A percentile compares a stretch with the other conserved stretches of the same genome.
Conservation (phyloP, 2,888 invertebrate genomes). For the Argyresthia goedartella region DNA sequence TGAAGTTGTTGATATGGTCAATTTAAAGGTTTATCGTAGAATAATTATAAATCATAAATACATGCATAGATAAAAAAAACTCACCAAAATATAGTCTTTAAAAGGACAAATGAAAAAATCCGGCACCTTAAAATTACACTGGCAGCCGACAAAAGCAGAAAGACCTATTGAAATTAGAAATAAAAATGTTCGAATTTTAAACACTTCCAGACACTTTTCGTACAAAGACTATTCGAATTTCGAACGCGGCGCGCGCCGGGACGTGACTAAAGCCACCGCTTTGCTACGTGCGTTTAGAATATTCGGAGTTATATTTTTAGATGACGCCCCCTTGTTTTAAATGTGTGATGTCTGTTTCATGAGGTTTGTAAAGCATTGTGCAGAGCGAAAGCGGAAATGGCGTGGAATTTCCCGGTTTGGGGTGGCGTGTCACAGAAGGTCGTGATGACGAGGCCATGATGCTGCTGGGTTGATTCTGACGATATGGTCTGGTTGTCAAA, state of each 20-base stretch:
- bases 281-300: constrained; percentile 26
- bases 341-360: constrained; percentile 17
- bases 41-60: no score
- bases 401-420: no score
- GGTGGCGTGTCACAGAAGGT: no score
- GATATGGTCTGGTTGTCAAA: no score
- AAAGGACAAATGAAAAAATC: not conserved
- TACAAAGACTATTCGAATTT: constrained; percentile 22
- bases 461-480: no score
- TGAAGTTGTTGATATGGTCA: not conserved
- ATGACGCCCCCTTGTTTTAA: constrained; percentile 59
- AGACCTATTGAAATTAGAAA: not conserved
- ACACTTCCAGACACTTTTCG: constrained; percentile 19
- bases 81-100: not conserved
- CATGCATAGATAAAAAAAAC: no score
- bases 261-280: constrained; percentile 36
- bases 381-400: not conserved
- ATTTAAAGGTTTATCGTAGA: not conserved
- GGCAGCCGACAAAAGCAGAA: not conserved
- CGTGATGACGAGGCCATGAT: no score
- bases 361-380: not conserved
- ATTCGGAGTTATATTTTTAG: constrained; percentile 54
- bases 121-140: no score
- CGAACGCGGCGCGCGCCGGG: constrained; percentile 28
- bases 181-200: constrained; percentile 8